A percentile compares a stretch with the other conserved stretches of the same genome.
phyloP scores from a whole-genome alignment of 2,113 vertebrate species.

The Oreochromis tanganicae region DNA sequence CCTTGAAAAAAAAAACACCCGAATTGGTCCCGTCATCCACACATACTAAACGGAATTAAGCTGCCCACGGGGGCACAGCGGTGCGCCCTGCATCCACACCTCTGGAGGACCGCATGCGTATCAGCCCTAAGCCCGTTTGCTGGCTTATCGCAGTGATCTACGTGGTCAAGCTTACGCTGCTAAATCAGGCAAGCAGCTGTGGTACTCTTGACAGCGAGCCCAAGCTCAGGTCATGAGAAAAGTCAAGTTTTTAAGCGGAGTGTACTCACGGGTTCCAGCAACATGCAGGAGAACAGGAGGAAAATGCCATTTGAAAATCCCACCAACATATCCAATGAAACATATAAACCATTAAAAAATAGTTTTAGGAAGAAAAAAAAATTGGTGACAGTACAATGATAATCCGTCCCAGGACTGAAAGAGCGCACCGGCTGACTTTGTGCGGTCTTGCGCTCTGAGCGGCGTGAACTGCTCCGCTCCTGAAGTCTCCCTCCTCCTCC shows the following conservation, averaged over 20 bases:
- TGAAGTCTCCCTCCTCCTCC: background rate
- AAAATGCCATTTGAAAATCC: background rate
- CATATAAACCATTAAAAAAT: background rate
- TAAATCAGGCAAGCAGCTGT: background rate
- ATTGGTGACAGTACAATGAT: background rate
- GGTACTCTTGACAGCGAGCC: background rate
- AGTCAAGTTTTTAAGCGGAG: background rate
- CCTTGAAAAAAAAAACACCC: background rate
- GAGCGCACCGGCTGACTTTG: background rate
- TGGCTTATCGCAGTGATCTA: background rate
- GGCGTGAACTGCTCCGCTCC: background rate
- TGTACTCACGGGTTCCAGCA: conserved; percentile 52
- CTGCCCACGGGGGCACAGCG: background rate
- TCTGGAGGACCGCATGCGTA: background rate
- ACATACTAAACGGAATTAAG: background rate
- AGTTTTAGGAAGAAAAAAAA: background rate
- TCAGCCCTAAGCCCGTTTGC: background rate
- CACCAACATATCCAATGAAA: conserved; percentile 9
- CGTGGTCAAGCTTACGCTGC: background rate
- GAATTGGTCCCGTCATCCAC: background rate
- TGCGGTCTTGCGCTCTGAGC: conserved; percentile 8
- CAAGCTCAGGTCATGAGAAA: background rate
- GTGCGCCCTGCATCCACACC: background rate
- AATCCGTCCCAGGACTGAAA: background rate
- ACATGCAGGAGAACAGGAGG: conserved; percentile 21